Conservation (phyloP, 1,140 invertebrate genomes). For the Reticulitermes speratus region DNA sequence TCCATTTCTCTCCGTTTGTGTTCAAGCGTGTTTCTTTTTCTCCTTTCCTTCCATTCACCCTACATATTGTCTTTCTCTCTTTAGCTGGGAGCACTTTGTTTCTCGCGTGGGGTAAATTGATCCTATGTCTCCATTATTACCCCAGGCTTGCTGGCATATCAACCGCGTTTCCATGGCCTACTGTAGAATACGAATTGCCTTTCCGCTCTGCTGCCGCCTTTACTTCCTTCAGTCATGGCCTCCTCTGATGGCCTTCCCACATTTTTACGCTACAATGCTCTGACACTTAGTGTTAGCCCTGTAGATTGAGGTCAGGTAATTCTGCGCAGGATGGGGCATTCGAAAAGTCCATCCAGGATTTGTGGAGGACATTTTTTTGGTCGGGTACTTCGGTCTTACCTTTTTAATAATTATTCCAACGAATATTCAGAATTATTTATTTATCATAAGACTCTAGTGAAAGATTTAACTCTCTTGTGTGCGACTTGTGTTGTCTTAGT, state of each 20-base stretch:
- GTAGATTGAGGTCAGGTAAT: not conserved
- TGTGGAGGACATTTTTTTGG: too few relatives aligned
- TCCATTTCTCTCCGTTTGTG: constrained; percentile 9
- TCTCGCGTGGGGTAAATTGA: constrained; percentile 17
- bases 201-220: not conserved
- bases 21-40: not conserved
- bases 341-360: too few relatives aligned
- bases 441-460: too few relatives aligned
- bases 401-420: too few relatives aligned
- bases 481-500: too few relatives aligned
- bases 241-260: not conserved
- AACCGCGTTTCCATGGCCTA: constrained; percentile 13
- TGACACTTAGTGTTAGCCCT: not conserved
- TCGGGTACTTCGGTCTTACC: too few relatives aligned
- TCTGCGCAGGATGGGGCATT: not conserved
- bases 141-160: not conserved
- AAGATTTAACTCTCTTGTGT: too few relatives aligned
- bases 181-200: not conserved
- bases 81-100: not conserved
- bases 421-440: too few relatives aligned
- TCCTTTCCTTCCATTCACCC: not conserved
- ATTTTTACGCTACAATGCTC: constrained; percentile 3
- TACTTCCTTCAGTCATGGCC: constrained; percentile 16
- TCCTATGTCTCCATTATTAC: constrained; percentile 16
- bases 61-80: not conserved